Base-by-base conservation (phyloP, 2,797 vertebrate genomes). In the Heteromormyrus szaboi region DNA sequence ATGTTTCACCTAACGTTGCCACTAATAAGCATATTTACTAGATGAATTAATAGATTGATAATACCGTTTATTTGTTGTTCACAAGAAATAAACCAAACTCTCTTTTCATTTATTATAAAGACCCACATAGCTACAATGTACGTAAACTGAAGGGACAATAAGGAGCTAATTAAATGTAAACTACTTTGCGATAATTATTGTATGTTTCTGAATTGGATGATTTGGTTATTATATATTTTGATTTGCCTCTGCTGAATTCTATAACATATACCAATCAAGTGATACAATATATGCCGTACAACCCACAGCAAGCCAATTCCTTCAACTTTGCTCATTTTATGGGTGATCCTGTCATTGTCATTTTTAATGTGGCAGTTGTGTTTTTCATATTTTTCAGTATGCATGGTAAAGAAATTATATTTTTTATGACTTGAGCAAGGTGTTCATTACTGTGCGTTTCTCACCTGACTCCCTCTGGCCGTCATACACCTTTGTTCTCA, bases 401-500 rank as follows among this genome's bases (percentile, higher is more conserved):
- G 1, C n/a, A 51, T 29, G 2, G 48, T 11, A 53, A 85, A 85
- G 50, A 29, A 85, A 51, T 2, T 3, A 11, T 85, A 53, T 25
- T 14, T 33, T 4, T 53, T 33, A 29, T 25, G 9, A 79, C 72
- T 14, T 29, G 50, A 25, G 81, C 81, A 48, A 85, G 12, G 4
- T 79, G 1, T 9, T 41, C 5, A 79, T 79, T 44, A 29, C 22
- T 85, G 46, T 7, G 22, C 14, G 1, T 87, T 41, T 86, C 14
- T 62, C 56, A 11, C 0, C 50, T 65, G 85, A 41, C 50, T 19
- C n/a, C n/a, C 7, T 62, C 46, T 72, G 25, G 29, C 65, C 29
- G 53, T 59, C 19, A 54, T 68, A 88, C 92, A 93, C 93, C 93
- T 93, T 93, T 93, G 93, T 93, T 91, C 92, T 87, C n/a, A 5